Percentiles rank a stretch among this genome's conserved stretches.
Evolutionary conservation across 2,888 invertebrate species (phyloP).

Genomic region (Taphrorychus bicolor): DNA sequence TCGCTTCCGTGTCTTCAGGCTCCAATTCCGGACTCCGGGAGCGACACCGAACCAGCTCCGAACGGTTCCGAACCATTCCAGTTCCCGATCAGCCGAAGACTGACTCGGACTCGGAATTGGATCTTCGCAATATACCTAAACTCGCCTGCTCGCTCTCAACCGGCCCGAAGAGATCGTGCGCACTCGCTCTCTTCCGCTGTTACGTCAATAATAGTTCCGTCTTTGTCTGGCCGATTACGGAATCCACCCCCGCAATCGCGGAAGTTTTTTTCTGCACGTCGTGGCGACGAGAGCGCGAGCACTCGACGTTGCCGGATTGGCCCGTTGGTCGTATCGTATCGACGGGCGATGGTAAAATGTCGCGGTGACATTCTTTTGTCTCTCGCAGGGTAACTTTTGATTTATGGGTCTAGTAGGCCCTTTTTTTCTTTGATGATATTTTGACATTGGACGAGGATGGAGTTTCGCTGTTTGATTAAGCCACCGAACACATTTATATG

Average conservation of each 20-base stretch:
- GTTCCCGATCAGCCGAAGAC: slow-evolving; percentile 26
- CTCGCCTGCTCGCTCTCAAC: slow-evolving; percentile 14
- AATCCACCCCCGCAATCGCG: slow-evolving; percentile 54
- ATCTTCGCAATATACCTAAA: slow-evolving; percentile 36
- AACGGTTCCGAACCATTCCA: slow-evolving; percentile 29
- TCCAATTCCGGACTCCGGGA: slow-evolving; percentile 32
- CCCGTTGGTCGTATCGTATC: slow-evolving; percentile 1
- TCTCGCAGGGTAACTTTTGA: slow-evolving; percentile 26
- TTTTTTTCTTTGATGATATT: neutral
- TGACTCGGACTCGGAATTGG: slow-evolving; percentile 21
- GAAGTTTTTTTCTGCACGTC: slow-evolving; percentile 36
- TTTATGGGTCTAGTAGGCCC: slow-evolving; percentile 16
- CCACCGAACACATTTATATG: too few species aligned
- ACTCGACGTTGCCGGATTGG: slow-evolving; percentile 29
- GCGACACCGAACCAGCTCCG: slow-evolving; percentile 3
- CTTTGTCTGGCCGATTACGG: slow-evolving; percentile 48
- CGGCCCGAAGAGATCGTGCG: slow-evolving; percentile 40
- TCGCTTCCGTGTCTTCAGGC: neutral
- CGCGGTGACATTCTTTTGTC: slow-evolving; percentile 36
- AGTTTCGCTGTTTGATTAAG: too few species aligned
- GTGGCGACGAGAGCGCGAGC: slow-evolving; percentile 20
- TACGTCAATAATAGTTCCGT: slow-evolving; percentile 58
- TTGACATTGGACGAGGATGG: neutral
- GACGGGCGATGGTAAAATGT: slow-evolving; percentile 22
- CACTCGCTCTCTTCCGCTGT: slow-evolving; percentile 53